Base-by-base conservation (phyloP, 2,797 vertebrate species). In the Thalassophryne amazonica region DNA sequence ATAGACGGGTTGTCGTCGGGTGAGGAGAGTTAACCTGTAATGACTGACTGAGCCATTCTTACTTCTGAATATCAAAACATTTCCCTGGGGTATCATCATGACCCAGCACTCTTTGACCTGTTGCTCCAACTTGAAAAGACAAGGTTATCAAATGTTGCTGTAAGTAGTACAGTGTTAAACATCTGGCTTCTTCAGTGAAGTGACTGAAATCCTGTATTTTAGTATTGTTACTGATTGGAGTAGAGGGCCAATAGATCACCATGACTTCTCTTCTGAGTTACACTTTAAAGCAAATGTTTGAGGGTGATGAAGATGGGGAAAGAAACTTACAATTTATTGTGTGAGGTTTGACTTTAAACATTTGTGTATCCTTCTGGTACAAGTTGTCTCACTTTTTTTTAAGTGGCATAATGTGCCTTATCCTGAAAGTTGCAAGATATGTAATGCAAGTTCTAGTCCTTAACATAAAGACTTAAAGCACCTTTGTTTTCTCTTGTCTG, bases 1-100 rank as follows among this genome's bases (percentile, higher is more conserved):
- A 95, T 99, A 6, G 96, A 95, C 27, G 94, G 95, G 1, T 86
- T 96, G 59, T 99, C 97, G 40, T 98, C 97, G 0, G 97, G 95
- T 2, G 97, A 99, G 49, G 97, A 99, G 23, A 94, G 91, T 80
- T 97, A 80, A 25, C 21, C 15, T 37, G 42, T 45, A n/a, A n/a
- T n/a, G n/a, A n/a, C n/a, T n/a, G 34, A 56, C 32, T 58, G 12
- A 14, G 14, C 45, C 36, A 4, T 57, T 36, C 20, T 33, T 71
- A 28, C 42, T 51, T 49, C 47, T 42, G 45, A 34, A 67, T 43
- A 45, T 62, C 25, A 31, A 39, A 41, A 39, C 50, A n/a, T n/a
- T 69, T 36, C 54, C 50, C 65, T 70, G 52, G 62, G 53, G 25
- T 58, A 65, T 42, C 55, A 48, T 58, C 49, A 54, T 72, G 54